Conservation (phyloP, 2,888 invertebrate genomes). For the Alviniconcha strummeri region DNA sequence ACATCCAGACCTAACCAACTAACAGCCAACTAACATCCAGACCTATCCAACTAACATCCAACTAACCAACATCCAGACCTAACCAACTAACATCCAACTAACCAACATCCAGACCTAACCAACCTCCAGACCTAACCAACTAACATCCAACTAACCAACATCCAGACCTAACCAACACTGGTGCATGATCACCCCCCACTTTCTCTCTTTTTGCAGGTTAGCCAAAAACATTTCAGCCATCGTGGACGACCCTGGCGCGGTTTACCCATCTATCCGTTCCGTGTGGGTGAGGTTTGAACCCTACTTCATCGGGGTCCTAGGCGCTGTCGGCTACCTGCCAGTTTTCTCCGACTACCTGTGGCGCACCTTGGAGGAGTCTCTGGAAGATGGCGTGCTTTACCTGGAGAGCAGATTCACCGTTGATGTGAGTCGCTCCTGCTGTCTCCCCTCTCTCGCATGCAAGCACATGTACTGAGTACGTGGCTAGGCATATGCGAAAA, state of each 20-base stretch:
- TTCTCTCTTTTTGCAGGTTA: constrained; percentile 47
- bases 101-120: too few relatives aligned
- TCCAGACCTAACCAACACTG: too few relatives aligned
- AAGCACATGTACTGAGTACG: background rate
- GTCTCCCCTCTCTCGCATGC: background rate
- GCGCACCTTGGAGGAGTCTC: constrained; percentile 55
- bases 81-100: too few relatives aligned
- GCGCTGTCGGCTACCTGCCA: constrained; percentile 55
- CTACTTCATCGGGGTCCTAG: constrained; percentile 42
- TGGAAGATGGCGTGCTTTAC: constrained; percentile 66
- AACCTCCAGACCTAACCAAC: too few relatives aligned
- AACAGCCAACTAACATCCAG: too few relatives aligned
- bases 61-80: too few relatives aligned
- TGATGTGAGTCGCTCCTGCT: background rate
- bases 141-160: too few relatives aligned
- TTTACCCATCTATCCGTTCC: constrained; percentile 49
- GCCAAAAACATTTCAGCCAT: constrained; percentile 54
- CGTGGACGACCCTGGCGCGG: constrained; percentile 46
- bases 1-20: too few relatives aligned
- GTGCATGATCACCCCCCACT: background rate
- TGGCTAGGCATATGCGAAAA: background rate
- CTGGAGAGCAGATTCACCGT: constrained; percentile 56
- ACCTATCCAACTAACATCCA: too few relatives aligned
- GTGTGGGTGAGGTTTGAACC: constrained; percentile 60
- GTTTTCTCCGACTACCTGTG: constrained; percentile 60